Conservation (phyloP, 2,888 invertebrate species). For the Drosophila sordidapex region DNA sequence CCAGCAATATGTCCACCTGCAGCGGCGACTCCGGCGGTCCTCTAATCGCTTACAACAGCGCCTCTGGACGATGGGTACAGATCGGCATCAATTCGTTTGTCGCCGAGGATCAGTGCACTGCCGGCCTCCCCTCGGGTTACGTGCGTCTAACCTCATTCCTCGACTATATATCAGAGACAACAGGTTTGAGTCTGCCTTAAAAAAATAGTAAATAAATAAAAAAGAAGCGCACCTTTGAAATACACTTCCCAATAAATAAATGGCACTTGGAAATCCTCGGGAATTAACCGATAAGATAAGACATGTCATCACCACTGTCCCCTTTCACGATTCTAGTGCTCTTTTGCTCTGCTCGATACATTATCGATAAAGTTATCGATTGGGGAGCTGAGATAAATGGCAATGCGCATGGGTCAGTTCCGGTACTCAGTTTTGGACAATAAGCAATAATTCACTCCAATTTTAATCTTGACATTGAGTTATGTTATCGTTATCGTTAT, state of each 20-base stretch:
- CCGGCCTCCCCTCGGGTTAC: constrained; percentile 80
- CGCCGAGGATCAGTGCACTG: constrained; percentile 78
- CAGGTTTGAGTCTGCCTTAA: constrained; percentile 37
- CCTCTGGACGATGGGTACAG: constrained; percentile 63
- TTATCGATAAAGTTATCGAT: constrained; percentile 7
- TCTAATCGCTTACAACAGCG: constrained; percentile 55
- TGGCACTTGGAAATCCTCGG: background rate
- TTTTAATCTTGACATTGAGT: constrained; percentile 3
- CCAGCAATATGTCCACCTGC: constrained; percentile 80
- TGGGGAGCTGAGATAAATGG: background rate
- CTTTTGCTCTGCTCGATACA: background rate
- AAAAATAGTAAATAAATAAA: background rate
- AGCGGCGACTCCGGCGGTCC: constrained; percentile 84
- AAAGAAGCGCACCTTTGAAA: background rate
- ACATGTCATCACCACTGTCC: background rate
- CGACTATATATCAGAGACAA: constrained; percentile 67
- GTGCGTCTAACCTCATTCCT: constrained; percentile 78
- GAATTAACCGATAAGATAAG: constrained; percentile 4
- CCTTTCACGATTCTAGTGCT: background rate
- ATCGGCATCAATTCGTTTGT: constrained; percentile 84
- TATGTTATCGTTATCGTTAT: constrained; percentile 9
- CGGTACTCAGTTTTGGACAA: background rate
- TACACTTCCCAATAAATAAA: constrained; percentile 25
- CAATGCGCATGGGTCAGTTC: background rate
- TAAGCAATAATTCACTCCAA: background rate